A percentile compares a stretch with the other conserved stretches of the same genome.
Conservation (phyloP, 2,797 vertebrate species). For the Eleutherodactylus coqui region DNA sequence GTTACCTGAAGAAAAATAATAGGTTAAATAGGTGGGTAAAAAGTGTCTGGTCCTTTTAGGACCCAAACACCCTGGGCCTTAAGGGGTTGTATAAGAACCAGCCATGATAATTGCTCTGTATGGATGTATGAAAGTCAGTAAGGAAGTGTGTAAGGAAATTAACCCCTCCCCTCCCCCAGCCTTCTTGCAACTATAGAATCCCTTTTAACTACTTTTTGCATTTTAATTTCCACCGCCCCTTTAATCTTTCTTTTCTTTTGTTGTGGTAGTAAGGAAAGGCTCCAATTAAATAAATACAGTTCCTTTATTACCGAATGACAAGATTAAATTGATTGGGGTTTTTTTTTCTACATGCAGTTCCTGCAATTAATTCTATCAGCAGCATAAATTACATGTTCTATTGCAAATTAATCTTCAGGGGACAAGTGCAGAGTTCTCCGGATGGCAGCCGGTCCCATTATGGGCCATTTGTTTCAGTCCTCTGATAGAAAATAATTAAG, state of each 20-base stretch:
- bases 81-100: no score
- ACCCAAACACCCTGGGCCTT: no score
- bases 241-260: background rate
- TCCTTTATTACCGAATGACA: background rate
- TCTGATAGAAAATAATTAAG: background rate
- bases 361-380: background rate
- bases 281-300: background rate
- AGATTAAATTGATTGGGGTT: background rate
- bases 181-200: background rate
- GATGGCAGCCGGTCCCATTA: background rate
- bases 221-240: background rate
- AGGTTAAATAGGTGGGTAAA: no score
- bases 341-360: background rate
- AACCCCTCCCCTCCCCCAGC: no score
- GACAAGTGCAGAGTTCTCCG: background rate
- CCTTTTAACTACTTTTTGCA: background rate
- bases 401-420: background rate
- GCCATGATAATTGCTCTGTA: background rate
- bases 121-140: background rate
- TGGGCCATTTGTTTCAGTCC: background rate
- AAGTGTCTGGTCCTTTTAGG: no score
- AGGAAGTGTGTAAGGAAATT: background rate
- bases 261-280: background rate
- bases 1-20: no score
- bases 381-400: background rate